These are phyloP conservation scores for Limnothrissa miodon DNA, from an alignment of 2,113 vertebrate species.

Conservation along the genomic window DNA sequence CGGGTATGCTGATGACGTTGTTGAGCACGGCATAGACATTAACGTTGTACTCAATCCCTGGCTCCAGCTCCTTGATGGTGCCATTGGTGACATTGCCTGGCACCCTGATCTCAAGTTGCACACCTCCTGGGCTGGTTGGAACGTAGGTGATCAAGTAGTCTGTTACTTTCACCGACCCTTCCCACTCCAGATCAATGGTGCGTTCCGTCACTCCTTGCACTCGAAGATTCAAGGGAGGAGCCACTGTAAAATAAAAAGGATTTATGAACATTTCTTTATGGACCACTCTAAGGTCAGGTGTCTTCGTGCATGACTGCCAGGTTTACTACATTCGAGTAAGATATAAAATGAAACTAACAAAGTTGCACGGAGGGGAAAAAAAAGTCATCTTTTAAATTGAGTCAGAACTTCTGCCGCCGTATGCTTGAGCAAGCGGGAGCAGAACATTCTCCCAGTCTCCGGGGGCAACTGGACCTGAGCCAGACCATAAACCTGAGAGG, in stretches of 20 bases:
- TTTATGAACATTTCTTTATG: slow-evolving; percentile 18
- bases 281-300: not conserved
- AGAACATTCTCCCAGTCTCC: slow-evolving; percentile 43
- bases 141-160: slow-evolving; percentile 91
- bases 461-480: slow-evolving; percentile 39
- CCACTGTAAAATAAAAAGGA: slow-evolving; percentile 69
- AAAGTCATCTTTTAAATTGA: slow-evolving; percentile 30
- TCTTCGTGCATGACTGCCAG: not conserved
- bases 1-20: slow-evolving; percentile 81
- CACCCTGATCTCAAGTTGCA: slow-evolving; percentile 85
- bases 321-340: not conserved
- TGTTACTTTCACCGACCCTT: slow-evolving; percentile 79
- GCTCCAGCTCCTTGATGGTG: slow-evolving; percentile 82
- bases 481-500: slow-evolving; percentile 51
- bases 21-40: slow-evolving; percentile 88
- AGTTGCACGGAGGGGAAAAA: not conserved
- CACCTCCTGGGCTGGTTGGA: slow-evolving; percentile 74
- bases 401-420: slow-evolving; percentile 10
- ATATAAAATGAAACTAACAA: not conserved
- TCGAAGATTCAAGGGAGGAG: slow-evolving; percentile 83
- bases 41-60: slow-evolving; percentile 90
- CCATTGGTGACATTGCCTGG: slow-evolving; percentile 83
- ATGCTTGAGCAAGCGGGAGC: slow-evolving; percentile 21
- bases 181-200: slow-evolving; percentile 88
- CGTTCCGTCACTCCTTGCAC: slow-evolving; percentile 81